phyloP scores from a whole-genome alignment of 2,113 vertebrate species.

The Siniperca chuatsi region DNA sequence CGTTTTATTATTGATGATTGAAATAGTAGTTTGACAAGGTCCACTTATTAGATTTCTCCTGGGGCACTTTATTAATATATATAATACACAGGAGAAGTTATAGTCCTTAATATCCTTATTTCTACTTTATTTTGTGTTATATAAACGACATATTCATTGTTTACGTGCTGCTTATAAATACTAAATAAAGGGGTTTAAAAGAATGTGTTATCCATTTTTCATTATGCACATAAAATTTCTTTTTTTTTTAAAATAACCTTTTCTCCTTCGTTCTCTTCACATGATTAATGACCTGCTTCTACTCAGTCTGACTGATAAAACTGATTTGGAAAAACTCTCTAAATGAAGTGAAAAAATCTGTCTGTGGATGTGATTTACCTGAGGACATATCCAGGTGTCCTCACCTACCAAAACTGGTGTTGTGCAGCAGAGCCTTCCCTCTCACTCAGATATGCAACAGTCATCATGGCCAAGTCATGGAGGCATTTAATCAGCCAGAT shows the following conservation, averaged over 20 bases:
- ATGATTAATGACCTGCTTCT: not conserved
- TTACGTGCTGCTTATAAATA: not conserved
- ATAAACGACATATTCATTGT: not conserved
- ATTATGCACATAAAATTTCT: not conserved
- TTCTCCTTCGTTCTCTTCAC: not conserved
- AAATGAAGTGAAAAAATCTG: not conserved
- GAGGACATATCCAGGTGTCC: slow-evolving; percentile 14
- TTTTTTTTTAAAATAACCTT: not conserved
- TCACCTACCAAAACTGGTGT: not conserved
- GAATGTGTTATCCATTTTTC: not conserved
- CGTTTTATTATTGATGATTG: no score
- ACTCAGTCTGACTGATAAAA: not conserved
- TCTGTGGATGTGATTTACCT: slow-evolving; percentile 6
- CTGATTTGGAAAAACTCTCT: not conserved
- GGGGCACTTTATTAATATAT: no score
- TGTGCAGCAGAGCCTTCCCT: slow-evolving; percentile 6
- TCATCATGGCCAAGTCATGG: slow-evolving; percentile 1
- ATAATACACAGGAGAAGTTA: not conserved
- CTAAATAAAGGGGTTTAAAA: not conserved
- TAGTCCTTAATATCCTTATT: not conserved
- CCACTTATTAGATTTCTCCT: no score
- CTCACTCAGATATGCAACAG: slow-evolving; percentile 13
- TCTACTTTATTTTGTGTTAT: no score
- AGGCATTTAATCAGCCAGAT: slow-evolving; percentile 34
- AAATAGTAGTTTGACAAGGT: no score